phyloP scores from a whole-genome alignment of 2,113 vertebrate genomes.

The Brachyistius frenatus region DNA sequence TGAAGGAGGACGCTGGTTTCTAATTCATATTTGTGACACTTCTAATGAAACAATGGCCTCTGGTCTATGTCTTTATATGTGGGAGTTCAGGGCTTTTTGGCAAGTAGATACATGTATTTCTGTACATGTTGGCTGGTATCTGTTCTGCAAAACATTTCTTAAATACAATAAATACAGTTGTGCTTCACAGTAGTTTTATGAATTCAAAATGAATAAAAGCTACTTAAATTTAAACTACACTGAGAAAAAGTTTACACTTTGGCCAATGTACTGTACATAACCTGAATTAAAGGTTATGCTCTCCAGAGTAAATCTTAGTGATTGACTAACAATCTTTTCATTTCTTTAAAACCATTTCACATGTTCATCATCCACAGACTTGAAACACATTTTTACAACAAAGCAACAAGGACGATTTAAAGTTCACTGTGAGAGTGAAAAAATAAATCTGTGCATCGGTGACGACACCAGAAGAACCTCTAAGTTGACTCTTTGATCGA shows the following conservation, averaged over 20 bases:
- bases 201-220: too few relatives aligned
- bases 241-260: too few relatives aligned
- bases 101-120: neutral
- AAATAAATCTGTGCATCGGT: neutral
- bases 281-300: neutral
- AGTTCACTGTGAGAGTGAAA: too few relatives aligned
- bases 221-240: too few relatives aligned
- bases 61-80: slow-evolving; percentile 42
- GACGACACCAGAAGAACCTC: neutral
- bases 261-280: too few relatives aligned
- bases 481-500: neutral
- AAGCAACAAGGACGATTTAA: neutral
- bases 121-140: neutral
- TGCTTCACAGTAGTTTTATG: too few relatives aligned
- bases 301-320: neutral
- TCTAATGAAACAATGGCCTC: slow-evolving; percentile 63
- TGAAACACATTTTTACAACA: neutral
- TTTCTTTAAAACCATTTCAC: too few relatives aligned
- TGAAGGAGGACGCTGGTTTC: slow-evolving; percentile 61
- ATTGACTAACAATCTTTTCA: neutral
- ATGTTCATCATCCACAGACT: neutral
- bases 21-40: slow-evolving; percentile 70
- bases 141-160: neutral
- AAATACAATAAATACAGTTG: too few relatives aligned
- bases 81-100: slow-evolving; percentile 17